Evolutionary conservation across 2,888 invertebrate genomes (phyloP), one percentile per base, ranked within the genome.

Genomic region (Cyrtodaria siliqua): DNA sequence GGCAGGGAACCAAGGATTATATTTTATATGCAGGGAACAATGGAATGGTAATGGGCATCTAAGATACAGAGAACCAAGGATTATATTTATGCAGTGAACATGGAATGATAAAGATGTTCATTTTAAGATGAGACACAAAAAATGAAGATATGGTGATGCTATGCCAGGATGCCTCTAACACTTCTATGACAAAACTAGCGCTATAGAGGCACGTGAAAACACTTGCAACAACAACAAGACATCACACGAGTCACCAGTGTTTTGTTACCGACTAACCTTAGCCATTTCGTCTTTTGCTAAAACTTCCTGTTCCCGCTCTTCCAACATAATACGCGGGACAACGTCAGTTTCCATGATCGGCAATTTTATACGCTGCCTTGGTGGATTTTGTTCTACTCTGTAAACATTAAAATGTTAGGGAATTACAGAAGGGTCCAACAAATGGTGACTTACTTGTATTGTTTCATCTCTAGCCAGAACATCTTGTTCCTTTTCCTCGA

Each of bases 201-300:
- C 47, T 16, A 47, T 9, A 47, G 6, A 20, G 4, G 47, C 47
- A 47, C 20, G 20, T 40, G 47, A n/a, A 47, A 47, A 47, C 33
- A 33, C 47, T 9, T 16, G 20, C 14, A 16, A n/a, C 4, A 47
- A 47, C 33, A 33, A 12, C 33, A 33, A 4, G 33, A 33, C n/a
- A n/a, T n/a, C 44, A 44, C 44, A 44, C 44, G n/a, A 16, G 6
- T 20, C 44, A 33, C 6, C 12, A 12, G 33, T 12, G 12, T 33
- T 4, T 33, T 33, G 16, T 33, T 52, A 18, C 18, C 1, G 1
- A 69, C 73, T 61, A 74, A 91, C 92, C 85, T 91, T 88, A 42
- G 91, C 89, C 29, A 92, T 92, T 79, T 93, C 93, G 49, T 92
- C 92, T 67, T 91, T 92, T 24, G 92, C 91, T 14, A 92, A 80